phyloP scores from a whole-genome alignment of 1,140 invertebrate genomes.

The Teleogryllus occipitalis region DNA sequence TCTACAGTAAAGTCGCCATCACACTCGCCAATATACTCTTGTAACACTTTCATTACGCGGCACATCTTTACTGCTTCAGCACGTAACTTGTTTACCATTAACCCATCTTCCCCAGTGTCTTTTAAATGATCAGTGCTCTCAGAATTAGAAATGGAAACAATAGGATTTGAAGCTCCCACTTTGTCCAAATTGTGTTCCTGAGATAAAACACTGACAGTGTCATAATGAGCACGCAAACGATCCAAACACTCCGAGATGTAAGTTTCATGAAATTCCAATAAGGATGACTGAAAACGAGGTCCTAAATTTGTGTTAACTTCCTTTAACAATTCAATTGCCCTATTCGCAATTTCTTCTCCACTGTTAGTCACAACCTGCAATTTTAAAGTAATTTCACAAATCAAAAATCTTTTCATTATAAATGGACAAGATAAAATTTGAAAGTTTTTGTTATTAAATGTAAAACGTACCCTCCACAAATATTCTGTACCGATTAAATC shows the following conservation, averaged over 20 bases:
- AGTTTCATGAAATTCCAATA: slow-evolving; percentile 78
- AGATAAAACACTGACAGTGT: slow-evolving; percentile 54
- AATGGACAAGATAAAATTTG: too few relatives aligned
- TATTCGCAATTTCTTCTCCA: slow-evolving; percentile 81
- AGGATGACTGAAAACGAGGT: slow-evolving; percentile 64
- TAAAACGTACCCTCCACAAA: slow-evolving; percentile 72
- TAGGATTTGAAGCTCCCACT: slow-evolving; percentile 24
- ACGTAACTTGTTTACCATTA: slow-evolving; percentile 30
- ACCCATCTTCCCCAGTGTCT: not conserved
- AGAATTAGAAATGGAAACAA: not conserved
- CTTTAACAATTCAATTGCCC: slow-evolving; percentile 84
- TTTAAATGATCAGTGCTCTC: not conserved
- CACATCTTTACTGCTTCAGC: slow-evolving; percentile 85
- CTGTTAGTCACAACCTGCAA: slow-evolving; percentile 74
- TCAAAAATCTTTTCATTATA: too few relatives aligned
- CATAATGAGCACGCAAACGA: slow-evolving; percentile 73
- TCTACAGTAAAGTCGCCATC: slow-evolving; percentile 87
- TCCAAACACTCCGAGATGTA: slow-evolving; percentile 86
- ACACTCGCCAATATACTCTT: slow-evolving; percentile 93
- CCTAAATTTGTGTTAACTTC: slow-evolving; percentile 92
- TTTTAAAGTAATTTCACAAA: slow-evolving; percentile 14
- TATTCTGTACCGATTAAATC: slow-evolving; percentile 95
- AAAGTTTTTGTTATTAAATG: too few relatives aligned
- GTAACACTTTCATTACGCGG: slow-evolving; percentile 85
- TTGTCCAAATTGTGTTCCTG: slow-evolving; percentile 46